These are phyloP conservation scores for Octodon degus DNA, from an alignment of 2,113 vertebrate genomes.

Conservation along the genomic window DNA sequence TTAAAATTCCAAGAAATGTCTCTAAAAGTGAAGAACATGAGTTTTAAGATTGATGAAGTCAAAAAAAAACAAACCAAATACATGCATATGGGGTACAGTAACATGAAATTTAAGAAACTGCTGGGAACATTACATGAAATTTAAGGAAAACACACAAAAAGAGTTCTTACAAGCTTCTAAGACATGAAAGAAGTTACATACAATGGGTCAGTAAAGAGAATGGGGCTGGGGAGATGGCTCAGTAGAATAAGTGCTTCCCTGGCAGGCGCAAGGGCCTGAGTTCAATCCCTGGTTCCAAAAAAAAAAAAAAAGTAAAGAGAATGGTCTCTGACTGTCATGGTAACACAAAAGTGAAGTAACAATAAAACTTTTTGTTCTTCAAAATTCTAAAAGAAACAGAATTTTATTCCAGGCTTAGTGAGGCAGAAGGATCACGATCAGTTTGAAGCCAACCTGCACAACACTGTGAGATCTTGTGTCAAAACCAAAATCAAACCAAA, in stretches of 20 bases:
- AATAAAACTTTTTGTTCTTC: neutral
- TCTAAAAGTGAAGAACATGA: neutral
- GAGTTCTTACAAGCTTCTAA: neutral
- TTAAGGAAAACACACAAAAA: neutral
- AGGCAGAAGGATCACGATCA: neutral
- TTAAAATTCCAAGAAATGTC: neutral
- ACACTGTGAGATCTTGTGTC: neutral
- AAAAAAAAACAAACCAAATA: neutral
- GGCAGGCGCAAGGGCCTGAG: too few species aligned
- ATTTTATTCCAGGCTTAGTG: neutral
- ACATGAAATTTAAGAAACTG: neutral
- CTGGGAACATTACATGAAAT: neutral
- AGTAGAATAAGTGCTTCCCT: too few species aligned
- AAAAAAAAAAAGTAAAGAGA: neutral
- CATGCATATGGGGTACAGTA: neutral
- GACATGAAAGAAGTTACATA: neutral
- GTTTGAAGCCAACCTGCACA: neutral
- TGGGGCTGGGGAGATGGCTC: too few species aligned
- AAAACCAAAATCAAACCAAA: neutral
- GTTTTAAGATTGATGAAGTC: neutral
- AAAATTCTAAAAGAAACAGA: constrained; percentile 12
- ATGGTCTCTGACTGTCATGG: neutral
- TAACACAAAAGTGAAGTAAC: neutral
- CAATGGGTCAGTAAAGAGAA: neutral
- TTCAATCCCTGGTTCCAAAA: too few species aligned